These are phyloP conservation scores for Anabas testudineus DNA, from an alignment of 2,797 vertebrate genomes.

Conservation along the genomic window DNA sequence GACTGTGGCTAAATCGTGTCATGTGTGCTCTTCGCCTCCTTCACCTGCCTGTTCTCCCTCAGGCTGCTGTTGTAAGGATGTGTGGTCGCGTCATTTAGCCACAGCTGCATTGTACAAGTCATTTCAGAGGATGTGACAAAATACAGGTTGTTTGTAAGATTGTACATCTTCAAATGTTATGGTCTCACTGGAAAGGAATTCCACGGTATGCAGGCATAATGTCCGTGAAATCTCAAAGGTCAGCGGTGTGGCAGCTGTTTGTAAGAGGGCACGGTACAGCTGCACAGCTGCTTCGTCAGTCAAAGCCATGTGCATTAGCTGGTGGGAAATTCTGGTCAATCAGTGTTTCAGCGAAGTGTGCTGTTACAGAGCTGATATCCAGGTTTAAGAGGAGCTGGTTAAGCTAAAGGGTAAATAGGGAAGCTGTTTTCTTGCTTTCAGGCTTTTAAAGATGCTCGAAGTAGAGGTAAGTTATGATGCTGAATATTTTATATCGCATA, in stretches of 20 bases:
- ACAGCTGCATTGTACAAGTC: background rate
- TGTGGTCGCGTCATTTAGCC: background rate
- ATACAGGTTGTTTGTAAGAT: background rate
- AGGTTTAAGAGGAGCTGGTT: too few species aligned
- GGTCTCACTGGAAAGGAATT: slow-evolving; percentile 68
- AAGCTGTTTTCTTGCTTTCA: slow-evolving; percentile 2
- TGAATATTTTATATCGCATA: too few species aligned
- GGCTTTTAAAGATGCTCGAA: slow-evolving; percentile 23
- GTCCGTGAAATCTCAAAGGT: slow-evolving; percentile 51
- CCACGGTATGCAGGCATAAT: slow-evolving; percentile 42
- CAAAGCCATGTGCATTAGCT: slow-evolving; percentile 31
- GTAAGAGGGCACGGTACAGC: slow-evolving; percentile 31
- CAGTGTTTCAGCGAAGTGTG: background rate
- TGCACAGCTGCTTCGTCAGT: slow-evolving; percentile 72
- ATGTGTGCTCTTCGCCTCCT: background rate
- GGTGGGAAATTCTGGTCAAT: slow-evolving; percentile 46
- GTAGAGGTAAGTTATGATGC: slow-evolving; percentile 69
- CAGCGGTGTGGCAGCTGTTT: slow-evolving; percentile 26
- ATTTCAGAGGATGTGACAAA: background rate
- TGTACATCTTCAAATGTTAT: slow-evolving; percentile 3
- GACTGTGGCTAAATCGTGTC: slow-evolving; percentile 3
- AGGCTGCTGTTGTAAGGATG: slow-evolving; percentile 12
- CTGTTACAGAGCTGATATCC: background rate
- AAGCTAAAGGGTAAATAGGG: background rate
- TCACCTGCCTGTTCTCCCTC: slow-evolving; percentile 30